Percentiles rank a stretch among this genome's conserved stretches.
These are phyloP conservation scores for Anarhynchus alexandrinus DNA, from an alignment of 2,113 vertebrate species.

Conservation along the genomic window DNA sequence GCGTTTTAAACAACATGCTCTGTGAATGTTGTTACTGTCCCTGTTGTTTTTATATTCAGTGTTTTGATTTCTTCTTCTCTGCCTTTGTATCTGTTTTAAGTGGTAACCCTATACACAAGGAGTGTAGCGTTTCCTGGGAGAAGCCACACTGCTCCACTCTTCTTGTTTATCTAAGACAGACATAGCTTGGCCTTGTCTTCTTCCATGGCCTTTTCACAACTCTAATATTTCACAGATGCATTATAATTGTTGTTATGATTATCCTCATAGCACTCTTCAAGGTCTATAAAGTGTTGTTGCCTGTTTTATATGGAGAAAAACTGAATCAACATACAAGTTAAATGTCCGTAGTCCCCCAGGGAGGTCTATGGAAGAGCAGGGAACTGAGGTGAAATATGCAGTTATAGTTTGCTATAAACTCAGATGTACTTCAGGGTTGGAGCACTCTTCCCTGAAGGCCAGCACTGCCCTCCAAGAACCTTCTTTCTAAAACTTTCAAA, in stretches of 20 bases:
- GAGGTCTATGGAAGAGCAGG: background rate
- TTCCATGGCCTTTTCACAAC: background rate
- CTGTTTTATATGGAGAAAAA: background rate
- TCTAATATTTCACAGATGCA: background rate
- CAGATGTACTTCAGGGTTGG: background rate
- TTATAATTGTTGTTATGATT: background rate
- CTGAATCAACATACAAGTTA: background rate
- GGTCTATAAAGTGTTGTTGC: background rate
- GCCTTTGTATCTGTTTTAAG: background rate
- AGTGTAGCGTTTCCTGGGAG: background rate
- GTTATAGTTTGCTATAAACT: background rate
- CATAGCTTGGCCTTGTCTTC: background rate
- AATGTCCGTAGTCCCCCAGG: background rate
- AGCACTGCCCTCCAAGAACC: background rate
- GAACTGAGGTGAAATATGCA: background rate
- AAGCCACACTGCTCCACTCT: background rate
- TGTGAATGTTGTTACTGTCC: background rate
- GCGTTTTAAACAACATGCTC: background rate
- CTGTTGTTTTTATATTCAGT: background rate
- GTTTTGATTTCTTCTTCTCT: background rate
- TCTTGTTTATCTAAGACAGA: background rate
- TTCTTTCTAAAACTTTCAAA: background rate
- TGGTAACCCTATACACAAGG: background rate
- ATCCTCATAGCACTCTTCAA: background rate
- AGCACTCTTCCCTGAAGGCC: background rate